Conservation (phyloP, 2,888 invertebrate species). For the Trissolcus japonicus region DNA sequence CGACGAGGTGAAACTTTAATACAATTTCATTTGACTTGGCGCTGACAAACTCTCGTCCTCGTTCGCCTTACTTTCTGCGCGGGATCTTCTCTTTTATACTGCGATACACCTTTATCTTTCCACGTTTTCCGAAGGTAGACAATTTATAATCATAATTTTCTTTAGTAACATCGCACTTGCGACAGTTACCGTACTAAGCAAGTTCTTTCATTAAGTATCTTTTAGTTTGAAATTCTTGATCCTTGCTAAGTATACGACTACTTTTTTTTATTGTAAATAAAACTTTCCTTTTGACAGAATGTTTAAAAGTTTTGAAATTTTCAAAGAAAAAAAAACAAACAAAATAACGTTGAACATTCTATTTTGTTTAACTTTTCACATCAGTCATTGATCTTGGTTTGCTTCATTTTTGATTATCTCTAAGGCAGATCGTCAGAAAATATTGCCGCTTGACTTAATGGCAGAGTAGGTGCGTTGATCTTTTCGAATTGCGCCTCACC, state of each 20-base stretch:
- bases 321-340: too few species aligned
- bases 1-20: constrained; percentile 74
- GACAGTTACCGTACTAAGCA: constrained; percentile 27
- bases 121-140: constrained; percentile 70
- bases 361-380: constrained; percentile 8
- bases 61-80: constrained; percentile 57
- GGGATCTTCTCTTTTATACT: constrained; percentile 25
- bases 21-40: constrained; percentile 75
- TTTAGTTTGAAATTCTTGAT: too few species aligned
- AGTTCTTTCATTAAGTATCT: neutral
- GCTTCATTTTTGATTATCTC: constrained; percentile 37
- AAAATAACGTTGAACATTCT: too few species aligned
- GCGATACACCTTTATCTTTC: constrained; percentile 61
- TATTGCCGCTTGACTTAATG: constrained; percentile 19
- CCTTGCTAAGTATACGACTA: too few species aligned
- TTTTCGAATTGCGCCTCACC: constrained; percentile 22
- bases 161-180: constrained; percentile 10
- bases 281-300: too few species aligned
- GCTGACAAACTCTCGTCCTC: constrained; percentile 73
- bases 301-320: too few species aligned
- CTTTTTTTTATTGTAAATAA: too few species aligned
- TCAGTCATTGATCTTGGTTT: constrained; percentile 22
- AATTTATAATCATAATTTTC: constrained; percentile 73
- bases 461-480: constrained; percentile 28
- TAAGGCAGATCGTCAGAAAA: constrained; percentile 18